These are phyloP conservation scores for Pachyseris speciosa DNA, from an alignment of 64 coral and sea anemone species.

Conservation along the genomic window DNA sequence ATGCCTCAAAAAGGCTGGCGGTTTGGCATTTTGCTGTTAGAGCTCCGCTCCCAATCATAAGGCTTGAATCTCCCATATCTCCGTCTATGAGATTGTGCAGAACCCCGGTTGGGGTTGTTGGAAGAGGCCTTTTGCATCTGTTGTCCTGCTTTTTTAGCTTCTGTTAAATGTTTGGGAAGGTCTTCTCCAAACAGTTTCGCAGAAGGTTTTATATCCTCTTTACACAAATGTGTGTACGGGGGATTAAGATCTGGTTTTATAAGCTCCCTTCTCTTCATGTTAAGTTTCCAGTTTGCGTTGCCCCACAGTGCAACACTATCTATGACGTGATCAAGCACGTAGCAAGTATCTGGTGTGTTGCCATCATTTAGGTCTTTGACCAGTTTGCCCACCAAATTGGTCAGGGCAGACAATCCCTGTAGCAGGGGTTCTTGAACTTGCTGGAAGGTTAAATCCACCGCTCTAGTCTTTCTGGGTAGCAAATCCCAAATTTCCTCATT, in stretches of 20 bases:
- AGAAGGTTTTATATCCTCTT: conserved; percentile 4
- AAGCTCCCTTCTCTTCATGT: conserved; percentile 16
- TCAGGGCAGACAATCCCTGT: conserved; percentile 49
- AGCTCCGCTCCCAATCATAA: conserved; percentile 3
- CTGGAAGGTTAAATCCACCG: conserved; percentile 43
- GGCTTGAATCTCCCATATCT: conserved; percentile 4
- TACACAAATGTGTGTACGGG: conserved; percentile 43
- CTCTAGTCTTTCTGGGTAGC: conserved; percentile 4
- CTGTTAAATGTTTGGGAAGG: not conserved
- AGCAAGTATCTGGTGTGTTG: not conserved
- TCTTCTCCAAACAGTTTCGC: conserved; percentile 55
- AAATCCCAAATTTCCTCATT: conserved; percentile 70
- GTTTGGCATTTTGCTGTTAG: not conserved
- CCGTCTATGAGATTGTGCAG: not conserved
- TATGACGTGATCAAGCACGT: not conserved
- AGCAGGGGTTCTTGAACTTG: conserved; percentile 51
- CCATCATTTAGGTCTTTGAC: not conserved
- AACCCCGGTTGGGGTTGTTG: conserved; percentile 12
- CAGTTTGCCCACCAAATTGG: conserved; percentile 37
- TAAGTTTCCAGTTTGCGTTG: not conserved
- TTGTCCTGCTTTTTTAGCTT: too few relatives aligned
- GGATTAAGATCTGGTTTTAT: conserved; percentile 51
- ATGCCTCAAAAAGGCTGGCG: conserved; percentile 31
- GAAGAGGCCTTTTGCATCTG: conserved; percentile 27
- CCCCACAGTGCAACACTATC: not conserved